Conservation (phyloP, 2,797 vertebrate genomes). For the Hafferia zeledoni region DNA sequence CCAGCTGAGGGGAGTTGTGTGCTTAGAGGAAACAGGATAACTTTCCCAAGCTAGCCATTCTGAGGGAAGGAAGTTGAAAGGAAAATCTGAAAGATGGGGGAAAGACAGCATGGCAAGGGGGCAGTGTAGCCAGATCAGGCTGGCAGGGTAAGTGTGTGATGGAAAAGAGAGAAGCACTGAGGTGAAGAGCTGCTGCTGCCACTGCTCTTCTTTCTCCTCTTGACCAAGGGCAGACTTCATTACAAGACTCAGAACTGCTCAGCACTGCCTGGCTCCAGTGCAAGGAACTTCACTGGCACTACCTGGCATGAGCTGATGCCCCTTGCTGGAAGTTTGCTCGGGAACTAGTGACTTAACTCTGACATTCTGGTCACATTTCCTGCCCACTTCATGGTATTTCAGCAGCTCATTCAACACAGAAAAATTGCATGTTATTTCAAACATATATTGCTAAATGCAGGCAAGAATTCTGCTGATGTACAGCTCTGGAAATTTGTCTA, state of each 20-base stretch:
- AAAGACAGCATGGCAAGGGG: not conserved
- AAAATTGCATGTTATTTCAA: not conserved
- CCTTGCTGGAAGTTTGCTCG: not conserved
- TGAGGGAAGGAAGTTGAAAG: not conserved
- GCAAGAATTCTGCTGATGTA: not conserved
- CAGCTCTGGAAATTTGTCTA: not conserved
- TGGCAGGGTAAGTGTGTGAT: accelerated
- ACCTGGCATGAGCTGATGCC: not conserved
- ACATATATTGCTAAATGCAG: not conserved
- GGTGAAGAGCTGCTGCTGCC: not conserved
- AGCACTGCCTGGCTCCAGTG: not conserved
- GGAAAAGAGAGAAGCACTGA: not conserved
- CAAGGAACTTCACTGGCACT: accelerated
- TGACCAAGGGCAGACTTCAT: not conserved
- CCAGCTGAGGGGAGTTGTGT: not conserved
- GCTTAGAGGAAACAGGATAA: not conserved
- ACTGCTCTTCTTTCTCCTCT: not conserved
- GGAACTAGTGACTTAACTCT: not conserved
- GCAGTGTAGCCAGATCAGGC: not conserved
- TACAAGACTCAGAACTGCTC: not conserved
- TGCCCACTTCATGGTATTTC: not conserved
- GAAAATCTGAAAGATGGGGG: not conserved
- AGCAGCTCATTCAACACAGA: not conserved
- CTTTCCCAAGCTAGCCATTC: not conserved
- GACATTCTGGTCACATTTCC: not conserved